phyloP scores from a whole-genome alignment of 2,113 vertebrate genomes.

The Taxidea taxus region DNA sequence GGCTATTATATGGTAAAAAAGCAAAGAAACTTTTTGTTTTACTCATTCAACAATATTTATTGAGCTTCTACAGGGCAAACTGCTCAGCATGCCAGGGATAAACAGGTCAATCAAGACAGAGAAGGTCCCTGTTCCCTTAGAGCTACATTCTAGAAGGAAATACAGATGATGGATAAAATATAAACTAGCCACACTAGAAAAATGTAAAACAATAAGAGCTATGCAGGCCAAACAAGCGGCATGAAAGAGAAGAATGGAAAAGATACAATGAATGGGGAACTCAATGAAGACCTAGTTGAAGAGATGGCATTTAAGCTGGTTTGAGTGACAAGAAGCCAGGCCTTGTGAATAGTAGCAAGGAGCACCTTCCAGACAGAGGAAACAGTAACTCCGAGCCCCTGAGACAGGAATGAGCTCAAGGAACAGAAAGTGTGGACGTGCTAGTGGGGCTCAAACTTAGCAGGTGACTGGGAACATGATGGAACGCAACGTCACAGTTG shows the following conservation, averaged over 20 bases:
- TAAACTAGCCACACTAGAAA: background rate
- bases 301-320: background rate
- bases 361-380: background rate
- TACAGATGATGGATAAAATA: background rate
- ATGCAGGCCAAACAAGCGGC: background rate
- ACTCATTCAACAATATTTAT: background rate
- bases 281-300: background rate
- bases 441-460: background rate
- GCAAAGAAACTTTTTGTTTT: background rate
- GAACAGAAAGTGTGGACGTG: background rate
- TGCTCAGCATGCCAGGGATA: background rate
- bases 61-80: background rate
- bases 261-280: background rate
- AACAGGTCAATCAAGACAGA: background rate
- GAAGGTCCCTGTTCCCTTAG: background rate
- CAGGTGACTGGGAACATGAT: background rate
- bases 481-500: background rate
- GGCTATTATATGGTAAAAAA: background rate
- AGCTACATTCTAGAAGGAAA: background rate
- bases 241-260: background rate
- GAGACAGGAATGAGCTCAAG: background rate
- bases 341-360: background rate
- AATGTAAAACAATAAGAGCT: background rate
- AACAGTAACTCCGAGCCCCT: background rate
- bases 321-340: background rate